A percentile compares a stretch with the other conserved stretches of the same genome.
Evolutionary conservation across 2,113 vertebrate genomes (phyloP).

Genomic region (Gopherus evgoodei): DNA sequence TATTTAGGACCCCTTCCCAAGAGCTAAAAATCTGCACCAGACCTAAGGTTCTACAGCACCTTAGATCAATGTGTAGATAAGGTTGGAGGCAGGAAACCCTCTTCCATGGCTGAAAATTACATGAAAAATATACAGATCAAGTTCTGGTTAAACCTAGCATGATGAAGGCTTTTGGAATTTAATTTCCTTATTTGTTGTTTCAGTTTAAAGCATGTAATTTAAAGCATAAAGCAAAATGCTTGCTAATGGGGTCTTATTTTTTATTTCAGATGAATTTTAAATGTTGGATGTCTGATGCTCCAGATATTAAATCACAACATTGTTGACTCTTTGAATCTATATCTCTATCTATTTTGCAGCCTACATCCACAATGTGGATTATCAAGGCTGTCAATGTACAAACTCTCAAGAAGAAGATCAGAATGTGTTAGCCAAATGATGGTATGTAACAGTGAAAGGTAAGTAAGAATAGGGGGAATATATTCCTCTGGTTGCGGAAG

Average conservation of each 20-base stretch:
- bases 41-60: background rate
- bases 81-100: background rate
- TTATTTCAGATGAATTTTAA: background rate
- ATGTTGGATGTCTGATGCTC: background rate
- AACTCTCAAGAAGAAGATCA: background rate
- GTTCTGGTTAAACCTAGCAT: background rate
- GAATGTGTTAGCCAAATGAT: background rate
- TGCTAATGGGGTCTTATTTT: background rate
- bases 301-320: background rate
- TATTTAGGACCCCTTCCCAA: background rate
- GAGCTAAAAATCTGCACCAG: background rate
- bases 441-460: background rate
- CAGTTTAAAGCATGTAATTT: background rate
- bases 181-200: constrained; percentile 26
- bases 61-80: background rate
- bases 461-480: background rate
- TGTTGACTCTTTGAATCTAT: constrained; percentile 9
- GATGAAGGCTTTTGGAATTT: constrained; percentile 25
- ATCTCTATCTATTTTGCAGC: background rate
- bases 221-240: constrained; percentile 33
- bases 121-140: constrained; percentile 1
- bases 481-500: background rate
- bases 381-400: background rate
- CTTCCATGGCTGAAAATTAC: background rate
- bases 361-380: background rate